Conservation (phyloP, 2,797 vertebrate genomes). For the Periparus ater region DNA sequence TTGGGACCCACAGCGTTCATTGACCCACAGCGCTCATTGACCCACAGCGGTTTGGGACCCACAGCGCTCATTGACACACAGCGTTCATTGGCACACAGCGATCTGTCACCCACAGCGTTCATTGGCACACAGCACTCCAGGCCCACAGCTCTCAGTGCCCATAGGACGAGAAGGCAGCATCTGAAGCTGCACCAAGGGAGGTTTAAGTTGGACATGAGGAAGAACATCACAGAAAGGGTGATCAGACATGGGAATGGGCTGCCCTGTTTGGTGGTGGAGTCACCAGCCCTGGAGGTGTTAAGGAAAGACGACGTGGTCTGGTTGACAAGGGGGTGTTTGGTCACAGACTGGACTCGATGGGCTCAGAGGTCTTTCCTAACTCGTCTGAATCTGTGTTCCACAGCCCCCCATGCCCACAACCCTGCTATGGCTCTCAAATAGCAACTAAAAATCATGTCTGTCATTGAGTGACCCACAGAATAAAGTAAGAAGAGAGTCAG, state of each 20-base stretch:
- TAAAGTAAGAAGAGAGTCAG: neutral
- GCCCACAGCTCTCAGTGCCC: neutral
- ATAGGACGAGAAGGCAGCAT: neutral
- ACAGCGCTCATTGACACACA: rapidly evolving
- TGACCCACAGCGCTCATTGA: neutral
- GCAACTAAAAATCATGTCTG: neutral
- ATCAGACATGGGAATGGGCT: neutral
- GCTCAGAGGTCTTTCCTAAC: neutral
- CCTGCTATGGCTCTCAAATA: neutral
- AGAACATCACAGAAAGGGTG: no score
- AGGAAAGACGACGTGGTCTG: rapidly evolving
- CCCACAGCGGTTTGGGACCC: neutral
- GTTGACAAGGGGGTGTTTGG: neutral
- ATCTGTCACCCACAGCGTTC: no score
- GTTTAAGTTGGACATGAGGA: neutral
- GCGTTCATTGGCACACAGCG: rapidly evolving
- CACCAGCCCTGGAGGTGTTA: neutral
- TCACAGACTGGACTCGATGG: rapidly evolving
- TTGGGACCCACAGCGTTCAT: no score
- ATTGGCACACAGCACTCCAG: neutral
- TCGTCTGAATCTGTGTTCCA: neutral
- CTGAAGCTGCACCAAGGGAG: rapidly evolving
- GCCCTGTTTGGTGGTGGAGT: neutral
- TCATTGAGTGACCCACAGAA: neutral
- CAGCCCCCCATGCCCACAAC: neutral